These are phyloP conservation scores for Halcyon senegalensis DNA, from an alignment of 2,113 vertebrate genomes.

Conservation along the genomic window DNA sequence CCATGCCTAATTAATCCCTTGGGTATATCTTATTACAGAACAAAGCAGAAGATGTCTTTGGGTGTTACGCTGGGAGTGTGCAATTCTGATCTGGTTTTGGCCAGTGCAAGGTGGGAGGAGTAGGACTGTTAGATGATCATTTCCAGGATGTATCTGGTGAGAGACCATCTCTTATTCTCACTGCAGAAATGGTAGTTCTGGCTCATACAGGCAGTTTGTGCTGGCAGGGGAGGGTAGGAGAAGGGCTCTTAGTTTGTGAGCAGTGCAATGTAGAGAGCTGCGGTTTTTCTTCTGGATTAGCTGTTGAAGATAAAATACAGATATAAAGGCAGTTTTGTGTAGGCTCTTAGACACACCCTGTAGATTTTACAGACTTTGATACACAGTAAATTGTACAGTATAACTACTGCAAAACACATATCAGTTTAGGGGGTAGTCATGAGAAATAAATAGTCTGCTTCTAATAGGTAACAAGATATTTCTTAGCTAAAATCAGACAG, in stretches of 20 bases:
- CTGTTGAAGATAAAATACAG: not conserved
- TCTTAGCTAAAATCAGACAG: not conserved
- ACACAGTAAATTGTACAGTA: not conserved
- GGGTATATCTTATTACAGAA: not conserved
- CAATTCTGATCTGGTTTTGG: not conserved
- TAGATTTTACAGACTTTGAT: not conserved
- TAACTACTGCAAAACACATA: not conserved
- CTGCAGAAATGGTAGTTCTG: not conserved
- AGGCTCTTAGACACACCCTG: not conserved
- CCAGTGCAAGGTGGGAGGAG: not conserved
- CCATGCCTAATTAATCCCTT: not conserved
- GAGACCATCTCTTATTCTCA: not conserved
- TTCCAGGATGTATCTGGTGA: not conserved
- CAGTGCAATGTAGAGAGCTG: accelerated
- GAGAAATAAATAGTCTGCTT: not conserved
- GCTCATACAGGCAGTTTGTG: not conserved
- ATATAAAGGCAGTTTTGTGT: not conserved
- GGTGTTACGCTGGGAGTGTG: not conserved
- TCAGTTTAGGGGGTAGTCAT: not conserved
- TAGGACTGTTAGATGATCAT: not conserved
- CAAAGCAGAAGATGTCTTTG: not conserved
- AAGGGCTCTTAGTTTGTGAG: not conserved
- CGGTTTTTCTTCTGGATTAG: not conserved
- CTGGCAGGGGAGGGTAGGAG: not conserved
- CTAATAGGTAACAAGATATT: not conserved